A percentile compares a stretch with the other conserved stretches of the same genome.
Evolutionary conservation across 2,888 invertebrate species (phyloP).

Genomic region (Cosmia pyralina): DNA sequence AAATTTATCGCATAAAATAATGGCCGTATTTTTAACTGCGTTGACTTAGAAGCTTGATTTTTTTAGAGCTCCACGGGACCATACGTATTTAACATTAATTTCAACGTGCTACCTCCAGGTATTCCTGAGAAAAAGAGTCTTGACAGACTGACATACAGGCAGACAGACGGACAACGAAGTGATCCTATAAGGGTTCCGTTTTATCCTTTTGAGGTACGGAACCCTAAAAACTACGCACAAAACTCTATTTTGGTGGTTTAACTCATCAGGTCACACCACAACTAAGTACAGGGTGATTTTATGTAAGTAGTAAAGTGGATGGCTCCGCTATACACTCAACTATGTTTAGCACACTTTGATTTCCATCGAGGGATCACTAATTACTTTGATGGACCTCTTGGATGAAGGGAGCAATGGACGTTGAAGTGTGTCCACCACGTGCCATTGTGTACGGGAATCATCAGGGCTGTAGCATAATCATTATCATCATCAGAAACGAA

Average conservation of each 20-base stretch:
- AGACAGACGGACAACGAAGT: no score
- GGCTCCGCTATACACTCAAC: constrained; percentile 12
- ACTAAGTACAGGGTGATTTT: constrained; percentile 33
- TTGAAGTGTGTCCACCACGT: constrained; percentile 53
- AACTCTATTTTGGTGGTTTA: constrained; percentile 36
- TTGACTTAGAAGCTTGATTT: no score
- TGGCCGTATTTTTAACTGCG: no score
- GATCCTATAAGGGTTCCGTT: no score
- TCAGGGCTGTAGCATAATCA: constrained; percentile 45
- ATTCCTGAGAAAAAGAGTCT: no score
- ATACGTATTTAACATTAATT: no score
- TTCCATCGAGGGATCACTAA: constrained; percentile 46
- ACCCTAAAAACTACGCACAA: constrained; percentile 1
- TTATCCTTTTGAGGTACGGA: no score
- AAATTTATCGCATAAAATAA: no score
- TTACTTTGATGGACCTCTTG: constrained; percentile 57
- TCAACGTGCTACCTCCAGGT: no score
- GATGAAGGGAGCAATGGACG: constrained; percentile 49
- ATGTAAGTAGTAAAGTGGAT: constrained; percentile 40
- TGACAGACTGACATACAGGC: no score
- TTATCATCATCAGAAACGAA: not conserved
- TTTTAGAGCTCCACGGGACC: no score
- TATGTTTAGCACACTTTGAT: constrained; percentile 34
- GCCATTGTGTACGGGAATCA: constrained; percentile 42
- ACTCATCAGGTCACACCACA: constrained; percentile 27